A percentile compares a stretch with the other conserved stretches of the same genome.
Evolutionary conservation across 2,888 invertebrate species (phyloP).

Genomic region (Empis livida): DNA sequence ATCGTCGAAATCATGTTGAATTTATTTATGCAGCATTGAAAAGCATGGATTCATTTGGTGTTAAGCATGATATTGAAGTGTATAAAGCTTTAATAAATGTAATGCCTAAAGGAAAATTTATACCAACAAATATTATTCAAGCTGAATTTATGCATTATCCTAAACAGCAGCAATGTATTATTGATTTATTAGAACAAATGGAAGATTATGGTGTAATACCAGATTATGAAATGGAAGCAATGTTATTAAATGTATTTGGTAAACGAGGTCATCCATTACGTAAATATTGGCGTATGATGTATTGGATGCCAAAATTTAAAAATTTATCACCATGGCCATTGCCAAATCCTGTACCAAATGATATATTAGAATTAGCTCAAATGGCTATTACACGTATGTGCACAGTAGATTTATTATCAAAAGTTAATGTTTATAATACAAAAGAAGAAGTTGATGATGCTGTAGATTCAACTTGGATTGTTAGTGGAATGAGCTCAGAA

Average conservation of each 20-base stretch:
- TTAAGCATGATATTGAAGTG: slow-evolving; percentile 71
- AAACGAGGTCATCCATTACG: slow-evolving; percentile 54
- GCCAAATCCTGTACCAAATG: slow-evolving; percentile 64
- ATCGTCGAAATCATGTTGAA: slow-evolving; percentile 78
- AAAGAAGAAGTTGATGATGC: slow-evolving; percentile 58
- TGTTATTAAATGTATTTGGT: slow-evolving; percentile 78
- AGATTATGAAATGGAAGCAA: slow-evolving; percentile 74
- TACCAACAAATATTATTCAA: slow-evolving; percentile 71
- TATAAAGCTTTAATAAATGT: slow-evolving; percentile 78
- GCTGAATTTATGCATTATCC: slow-evolving; percentile 88
- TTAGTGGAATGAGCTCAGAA: slow-evolving; percentile 67
- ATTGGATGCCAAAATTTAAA: slow-evolving; percentile 91
- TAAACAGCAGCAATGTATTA: slow-evolving; percentile 86
- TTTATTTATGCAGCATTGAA: slow-evolving; percentile 85
- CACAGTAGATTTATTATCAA: slow-evolving; percentile 62
- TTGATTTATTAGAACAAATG: slow-evolving; percentile 90
- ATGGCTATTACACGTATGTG: slow-evolving; percentile 74
- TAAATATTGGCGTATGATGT: slow-evolving; percentile 71
- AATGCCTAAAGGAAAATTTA: slow-evolving; percentile 78
- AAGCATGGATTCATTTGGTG: slow-evolving; percentile 80
- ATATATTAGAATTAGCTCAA: slow-evolving; percentile 63
- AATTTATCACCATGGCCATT: slow-evolving; percentile 77
- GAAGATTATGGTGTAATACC: slow-evolving; percentile 88
- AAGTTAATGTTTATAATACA: slow-evolving; percentile 52
- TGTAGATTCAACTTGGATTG: slow-evolving; percentile 83